phyloP scores from a whole-genome alignment of 2,113 vertebrate genomes.

The Psittacus erithacus region DNA sequence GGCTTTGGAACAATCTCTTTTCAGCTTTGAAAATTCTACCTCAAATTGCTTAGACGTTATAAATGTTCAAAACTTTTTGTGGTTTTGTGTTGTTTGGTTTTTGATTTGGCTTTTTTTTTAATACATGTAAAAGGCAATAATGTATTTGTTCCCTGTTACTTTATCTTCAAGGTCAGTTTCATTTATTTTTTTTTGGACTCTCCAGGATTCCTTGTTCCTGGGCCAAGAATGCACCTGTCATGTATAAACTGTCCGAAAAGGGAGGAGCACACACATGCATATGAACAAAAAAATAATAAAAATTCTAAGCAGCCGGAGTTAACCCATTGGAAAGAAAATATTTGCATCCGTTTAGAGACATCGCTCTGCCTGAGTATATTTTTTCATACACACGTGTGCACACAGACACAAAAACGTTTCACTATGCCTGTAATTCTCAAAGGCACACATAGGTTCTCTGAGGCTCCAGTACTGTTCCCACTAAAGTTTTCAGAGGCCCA shows the following conservation, averaged over 20 bases:
- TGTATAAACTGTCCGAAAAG: neutral
- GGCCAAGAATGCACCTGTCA: conserved; percentile 38
- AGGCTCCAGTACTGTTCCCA: neutral
- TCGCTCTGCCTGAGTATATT: neutral
- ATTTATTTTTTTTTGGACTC: neutral
- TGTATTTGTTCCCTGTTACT: neutral
- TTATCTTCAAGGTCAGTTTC: conserved; percentile 4
- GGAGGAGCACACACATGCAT: neutral
- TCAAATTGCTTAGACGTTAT: conserved; percentile 9
- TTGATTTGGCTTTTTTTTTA: neutral
- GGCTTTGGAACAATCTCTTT: conserved; percentile 44
- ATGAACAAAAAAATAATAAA: neutral
- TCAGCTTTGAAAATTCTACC: conserved; percentile 52
- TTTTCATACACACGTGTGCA: neutral
- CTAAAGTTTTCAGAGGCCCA: neutral
- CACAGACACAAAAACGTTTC: neutral
- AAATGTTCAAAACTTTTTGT: neutral
- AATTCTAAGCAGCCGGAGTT: neutral
- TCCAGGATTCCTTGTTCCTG: conserved; percentile 19
- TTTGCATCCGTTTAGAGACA: neutral
- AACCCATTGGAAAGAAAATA: neutral
- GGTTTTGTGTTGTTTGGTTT: neutral
- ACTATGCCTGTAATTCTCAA: neutral
- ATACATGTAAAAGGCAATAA: neutral
- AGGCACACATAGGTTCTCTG: neutral